These are phyloP conservation scores for Acrobasis consociella DNA, from an alignment of 2,888 invertebrate species.

Conservation along the genomic window DNA sequence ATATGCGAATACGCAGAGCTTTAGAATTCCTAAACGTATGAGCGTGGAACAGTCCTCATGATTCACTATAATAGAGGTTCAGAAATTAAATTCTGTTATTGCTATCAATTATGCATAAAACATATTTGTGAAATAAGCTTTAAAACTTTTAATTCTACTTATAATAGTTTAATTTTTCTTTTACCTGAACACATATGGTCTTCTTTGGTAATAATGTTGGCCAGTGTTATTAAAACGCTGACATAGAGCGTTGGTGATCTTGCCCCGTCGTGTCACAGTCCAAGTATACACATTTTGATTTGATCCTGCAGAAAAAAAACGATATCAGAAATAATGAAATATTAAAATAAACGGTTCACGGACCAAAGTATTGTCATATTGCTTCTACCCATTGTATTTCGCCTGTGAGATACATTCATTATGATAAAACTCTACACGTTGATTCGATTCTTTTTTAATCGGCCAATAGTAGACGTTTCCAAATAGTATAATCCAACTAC, in stretches of 20 bases:
- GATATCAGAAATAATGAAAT: not conserved
- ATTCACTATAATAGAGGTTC: not conserved
- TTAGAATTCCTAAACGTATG: not conserved
- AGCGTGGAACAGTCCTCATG: not conserved
- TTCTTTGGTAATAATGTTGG: not conserved
- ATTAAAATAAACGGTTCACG: too few species aligned
- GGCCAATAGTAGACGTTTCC: too few species aligned
- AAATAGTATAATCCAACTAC: too few species aligned
- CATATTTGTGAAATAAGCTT: not conserved
- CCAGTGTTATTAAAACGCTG: slow-evolving; percentile 4
- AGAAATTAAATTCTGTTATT: not conserved
- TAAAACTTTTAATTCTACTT: not conserved
- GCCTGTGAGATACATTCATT: too few species aligned
- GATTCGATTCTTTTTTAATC: too few species aligned
- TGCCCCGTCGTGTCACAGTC: slow-evolving; percentile 13
- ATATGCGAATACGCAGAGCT: slow-evolving; percentile 6
- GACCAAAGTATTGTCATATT: too few species aligned
- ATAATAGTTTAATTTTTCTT: too few species aligned
- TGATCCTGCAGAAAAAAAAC: slow-evolving; percentile 1
- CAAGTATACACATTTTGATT: not conserved
- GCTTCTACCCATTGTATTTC: too few species aligned
- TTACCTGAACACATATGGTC: not conserved
- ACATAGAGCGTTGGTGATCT: slow-evolving; percentile 12
- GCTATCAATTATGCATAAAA: not conserved
- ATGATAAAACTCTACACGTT: too few species aligned